Base-by-base conservation (phyloP, 2,797 vertebrate genomes). In the Molossus molossus region DNA sequence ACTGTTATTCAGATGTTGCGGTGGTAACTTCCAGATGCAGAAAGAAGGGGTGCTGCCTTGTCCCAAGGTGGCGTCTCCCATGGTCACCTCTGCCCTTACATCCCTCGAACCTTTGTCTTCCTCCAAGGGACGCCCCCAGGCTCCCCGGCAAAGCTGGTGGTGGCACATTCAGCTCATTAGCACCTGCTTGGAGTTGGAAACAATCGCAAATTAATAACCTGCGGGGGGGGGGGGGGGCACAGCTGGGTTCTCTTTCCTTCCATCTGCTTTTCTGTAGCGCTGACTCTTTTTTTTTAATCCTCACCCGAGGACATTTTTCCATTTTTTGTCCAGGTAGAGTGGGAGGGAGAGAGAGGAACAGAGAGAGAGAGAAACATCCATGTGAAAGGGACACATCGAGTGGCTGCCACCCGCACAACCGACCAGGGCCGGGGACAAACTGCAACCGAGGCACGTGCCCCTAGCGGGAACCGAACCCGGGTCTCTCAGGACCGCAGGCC, bases 251-350 rank as follows among this genome's bases (percentile, higher is more conserved):
- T 27, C 60, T 89, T 64, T 85, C 48, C 45, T 85, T 65, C 67
- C 17, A 85, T 90, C 40, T 57, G 10, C 45, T 80, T 77, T 6
- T 62, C 79, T 77, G 2, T n/a, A 1, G 53, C 57, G 55, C 6
- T 33, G n/a, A 60, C 40, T 96, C 76, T 76, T 53, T 45, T 67
- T 67, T n/a, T n/a, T n/a, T n/a, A n/a, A n/a, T n/a, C n/a, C n/a
- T n/a, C n/a, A n/a, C n/a, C n/a, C n/a, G n/a, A n/a, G n/a, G n/a
- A n/a, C n/a, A n/a, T n/a, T n/a, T n/a, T n/a, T n/a, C n/a, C n/a
- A n/a, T n/a, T n/a, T n/a, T n/a, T n/a, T n/a, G n/a, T n/a, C n/a
- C n/a, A n/a, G n/a, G n/a, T n/a, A n/a, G n/a, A n/a, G n/a, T n/a
- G n/a, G n/a, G n/a, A n/a, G n/a, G n/a, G n/a, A n/a, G n/a, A n/a